Base-by-base conservation (phyloP, 2,888 invertebrate species). In the Caenorhabditis auriculariae region DNA sequence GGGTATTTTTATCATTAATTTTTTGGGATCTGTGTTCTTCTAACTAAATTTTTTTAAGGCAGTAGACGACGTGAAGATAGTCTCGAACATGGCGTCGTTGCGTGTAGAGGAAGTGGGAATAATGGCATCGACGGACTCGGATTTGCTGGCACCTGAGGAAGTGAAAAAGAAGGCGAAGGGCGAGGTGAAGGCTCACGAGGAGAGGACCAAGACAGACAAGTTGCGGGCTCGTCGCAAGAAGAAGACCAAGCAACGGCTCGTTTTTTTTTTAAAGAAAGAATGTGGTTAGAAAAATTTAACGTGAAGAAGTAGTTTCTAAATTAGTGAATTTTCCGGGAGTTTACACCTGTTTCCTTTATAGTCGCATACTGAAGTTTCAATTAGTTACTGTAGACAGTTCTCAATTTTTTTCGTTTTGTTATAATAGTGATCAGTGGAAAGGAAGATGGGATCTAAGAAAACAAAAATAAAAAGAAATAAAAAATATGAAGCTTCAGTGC, bases 61-160 rank as follows among this genome's bases (percentile, higher is more conserved):
- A n/a, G 87, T 88, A 58, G 90, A 93, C 0, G 95, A 96, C 77
- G 85, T 93, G 2, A 91, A 90, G 84, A 89, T 98, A 59, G 87
- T 96, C 4, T 90, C 88, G 58, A 95, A 98, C 82, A 86, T 91
- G 63, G 91, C 95, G 1, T 91, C 93, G 0, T 88, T 96, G 47
- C 87, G 86, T 28, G 90, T 94, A 88, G 98, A 98, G 83, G 96
- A 98, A 84, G 93, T 94, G 6, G 92, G 93, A 0, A 95, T 95
- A 0, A 86, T 91, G 5, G 88, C 89, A n/a, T 67, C 75, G 4
- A 66, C 71, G 4, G 75, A 70, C 27, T 66, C 66, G 2, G 73
- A 74, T 17, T 63, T 76, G 12, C 54, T 77, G 56, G 77, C 77
- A 32, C 77, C 77, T 7, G 77, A 77, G 62, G 77, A 77, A 51